Evolutionary conservation across 2,888 invertebrate genomes (phyloP).

Genomic region (Athetis lepigone): DNA sequence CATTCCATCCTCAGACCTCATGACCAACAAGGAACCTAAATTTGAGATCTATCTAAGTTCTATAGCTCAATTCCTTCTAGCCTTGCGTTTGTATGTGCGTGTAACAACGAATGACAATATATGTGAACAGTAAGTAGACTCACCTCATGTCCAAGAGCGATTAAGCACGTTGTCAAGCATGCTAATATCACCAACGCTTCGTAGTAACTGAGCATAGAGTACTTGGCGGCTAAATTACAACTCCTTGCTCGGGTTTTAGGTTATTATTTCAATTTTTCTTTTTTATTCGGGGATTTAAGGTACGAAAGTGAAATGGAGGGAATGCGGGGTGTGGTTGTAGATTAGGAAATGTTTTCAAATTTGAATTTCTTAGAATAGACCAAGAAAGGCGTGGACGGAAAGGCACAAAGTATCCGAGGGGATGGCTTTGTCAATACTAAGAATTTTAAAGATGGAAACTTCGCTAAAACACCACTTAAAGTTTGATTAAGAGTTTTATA

Average conservation of each 20-base stretch:
- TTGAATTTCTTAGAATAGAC: constrained; percentile 37
- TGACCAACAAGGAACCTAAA: no score
- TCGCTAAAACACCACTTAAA: constrained; percentile 39
- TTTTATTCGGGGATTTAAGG: not conserved
- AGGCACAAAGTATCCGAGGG: constrained; percentile 37
- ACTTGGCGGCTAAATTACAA: constrained; percentile 28
- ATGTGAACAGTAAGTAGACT: not conserved
- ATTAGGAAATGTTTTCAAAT: constrained; percentile 12
- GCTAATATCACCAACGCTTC: constrained; percentile 80
- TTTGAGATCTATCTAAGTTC: not conserved
- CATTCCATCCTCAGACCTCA: no score
- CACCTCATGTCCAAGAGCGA: constrained; percentile 80
- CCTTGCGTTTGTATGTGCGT: constrained; percentile 6
- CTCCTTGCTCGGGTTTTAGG: constrained; percentile 7
- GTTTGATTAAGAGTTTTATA: constrained; percentile 30
- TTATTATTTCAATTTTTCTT: not conserved
- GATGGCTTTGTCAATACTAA: constrained; percentile 50
- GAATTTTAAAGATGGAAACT: constrained; percentile 50
- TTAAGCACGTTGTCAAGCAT: constrained; percentile 81
- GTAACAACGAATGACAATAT: not conserved
- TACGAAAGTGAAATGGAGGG: not conserved
- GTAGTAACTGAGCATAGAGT: constrained; percentile 79
- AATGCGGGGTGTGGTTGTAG: constrained; percentile 12
- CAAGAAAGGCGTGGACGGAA: not conserved
- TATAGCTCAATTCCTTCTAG: not conserved